phyloP scores from a whole-genome alignment of 2,113 vertebrate genomes.

The Nematolebias whitei region DNA sequence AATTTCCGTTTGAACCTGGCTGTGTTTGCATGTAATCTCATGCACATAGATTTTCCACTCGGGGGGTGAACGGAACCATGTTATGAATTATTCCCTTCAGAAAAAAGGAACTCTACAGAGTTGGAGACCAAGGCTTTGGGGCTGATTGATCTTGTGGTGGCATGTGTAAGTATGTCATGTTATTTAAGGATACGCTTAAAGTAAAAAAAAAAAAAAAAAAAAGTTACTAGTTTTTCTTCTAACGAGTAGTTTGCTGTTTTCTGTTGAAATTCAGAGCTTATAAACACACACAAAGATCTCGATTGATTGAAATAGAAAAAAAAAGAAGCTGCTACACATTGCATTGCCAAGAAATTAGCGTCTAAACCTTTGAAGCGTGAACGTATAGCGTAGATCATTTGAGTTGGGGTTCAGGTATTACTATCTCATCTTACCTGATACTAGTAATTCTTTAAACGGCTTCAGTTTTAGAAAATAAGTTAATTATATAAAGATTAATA shows the following conservation, averaged over 20 bases:
- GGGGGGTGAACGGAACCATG: conserved; percentile 26
- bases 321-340: neutral
- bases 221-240: neutral
- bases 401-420: neutral
- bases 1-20: neutral
- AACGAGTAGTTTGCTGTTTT: neutral
- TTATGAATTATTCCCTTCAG: conserved; percentile 60
- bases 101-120: conserved; percentile 28
- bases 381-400: conserved; percentile 12
- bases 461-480: no score
- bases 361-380: conserved; percentile 12
- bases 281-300: neutral
- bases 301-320: conserved; percentile 3
- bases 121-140: conserved; percentile 6
- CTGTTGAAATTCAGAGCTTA: neutral
- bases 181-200: conserved; percentile 30
- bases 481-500: no score
- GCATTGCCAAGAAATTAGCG: conserved; percentile 1
- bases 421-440: no score
- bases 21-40: conserved; percentile 1
- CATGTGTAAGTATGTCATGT: conserved; percentile 47
- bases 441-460: no score
- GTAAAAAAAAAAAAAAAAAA: conserved; percentile 23
- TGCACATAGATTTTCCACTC: neutral
- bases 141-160: conserved; percentile 18